Base-by-base conservation (phyloP, 2,888 invertebrate genomes). In the Syrphus vitripennis region DNA sequence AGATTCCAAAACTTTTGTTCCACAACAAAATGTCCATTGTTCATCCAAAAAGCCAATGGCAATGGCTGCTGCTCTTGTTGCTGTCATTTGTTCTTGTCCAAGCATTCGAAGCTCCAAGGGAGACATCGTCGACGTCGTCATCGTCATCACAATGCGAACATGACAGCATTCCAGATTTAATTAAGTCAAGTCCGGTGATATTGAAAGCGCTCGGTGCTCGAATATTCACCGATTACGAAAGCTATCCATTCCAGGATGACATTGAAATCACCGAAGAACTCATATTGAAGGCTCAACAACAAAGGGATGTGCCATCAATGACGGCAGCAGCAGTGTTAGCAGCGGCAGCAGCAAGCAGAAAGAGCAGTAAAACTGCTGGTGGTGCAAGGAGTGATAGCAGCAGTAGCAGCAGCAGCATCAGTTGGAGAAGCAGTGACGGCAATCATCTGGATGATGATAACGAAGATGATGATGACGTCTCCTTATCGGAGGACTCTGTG, bases 181-280 rank as follows among this genome's bases (percentile, higher is more conserved):
- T 92, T 89, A 92, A 90, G 89, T 90, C 90, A 86, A 92, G 92
- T 90, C 92, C 92, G 83, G 90, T 92, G 87, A 92, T 92, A 88
- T 89, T 92, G 59, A 92, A 92, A 87, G 92, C 92, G 37, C 89
- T 92, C 42, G 92, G 91, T 29, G 92, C 92, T 48, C 90, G 90
- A 87, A 90, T 92, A 88, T 92, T 92, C 89, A 90, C 89, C 87
- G 91, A 91, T 87, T 90, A 89, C 16, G 90, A 90, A 37, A 81
- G 61, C 75, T 84, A 88, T 86, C 88, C 77, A 24, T 86, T 77
- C 26, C 86, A 63, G 72, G 82, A 86, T 78, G 82, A 86, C 69
- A 82, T 86, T 77, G 82, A 86, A 82, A 78, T 86, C 26, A 86
- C 86, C 57, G 86, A 86, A 37, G 82, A 86, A 74, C 86, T 86